Evolutionary conservation across 2,113 vertebrate genomes (phyloP), one percentile per base, ranked within the genome.

Genomic region (Ceuthmochares aereus): DNA sequence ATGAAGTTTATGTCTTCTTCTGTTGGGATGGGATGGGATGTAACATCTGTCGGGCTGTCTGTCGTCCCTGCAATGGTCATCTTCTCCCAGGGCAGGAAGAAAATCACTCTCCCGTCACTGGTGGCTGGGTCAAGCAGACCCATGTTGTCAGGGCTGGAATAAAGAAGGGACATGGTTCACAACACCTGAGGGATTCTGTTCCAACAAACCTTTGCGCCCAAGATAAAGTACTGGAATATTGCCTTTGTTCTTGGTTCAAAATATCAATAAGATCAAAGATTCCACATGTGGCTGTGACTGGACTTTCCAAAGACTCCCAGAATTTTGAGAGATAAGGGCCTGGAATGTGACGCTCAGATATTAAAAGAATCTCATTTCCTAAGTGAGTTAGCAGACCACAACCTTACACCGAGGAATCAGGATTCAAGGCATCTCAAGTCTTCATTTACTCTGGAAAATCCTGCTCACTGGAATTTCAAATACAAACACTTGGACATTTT

Each of bases 41-140:
- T 99, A 34, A 99, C 91, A 1, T 97, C 98, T 0, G 99, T 99
- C 67, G 99, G 99, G 7, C 98, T 98, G 97, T 99, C 99, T 0
- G 99, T 99, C 9, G 99, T 99, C 43, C 99, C 99, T 1, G 99
- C 99, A 5, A 99, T 99, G 0, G 99, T 99, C 99, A 99, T 99
- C 96, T 99, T 99, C 98, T 99, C 98, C 99, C 99, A 99, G 0
- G 99, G 99, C 94, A 99, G 97, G 98, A 99, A 99, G 98, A 99
- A 99, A 93, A 99, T 99, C 91, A 99, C 99, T 14, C 99, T 97
- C 1, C 99, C 99, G 1, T 99, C 99, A 14, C 99, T 99, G 32
- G 99, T 99, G 51, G 99, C 99, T 3, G 99, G 99, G 94, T 99
- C 99, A 32, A 99, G 98, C 47, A 99, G 98, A 56, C 99, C 99